Evolutionary conservation across 2,888 invertebrate genomes (phyloP).

Genomic region (Phaonia tiefii): DNA sequence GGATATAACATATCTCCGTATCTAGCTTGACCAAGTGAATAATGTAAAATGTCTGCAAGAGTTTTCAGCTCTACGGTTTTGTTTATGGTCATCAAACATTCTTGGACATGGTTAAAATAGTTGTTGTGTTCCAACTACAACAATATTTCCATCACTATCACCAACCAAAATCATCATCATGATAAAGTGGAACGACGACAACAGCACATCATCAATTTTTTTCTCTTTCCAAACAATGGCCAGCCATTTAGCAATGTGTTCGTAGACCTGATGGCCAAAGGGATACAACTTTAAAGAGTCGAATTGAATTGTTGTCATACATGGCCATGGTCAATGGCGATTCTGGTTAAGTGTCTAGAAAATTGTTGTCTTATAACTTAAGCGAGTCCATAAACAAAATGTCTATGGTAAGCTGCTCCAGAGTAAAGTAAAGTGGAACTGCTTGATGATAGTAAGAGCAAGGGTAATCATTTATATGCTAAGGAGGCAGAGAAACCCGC

Average conservation of each 20-base stretch:
- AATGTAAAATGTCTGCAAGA: not conserved
- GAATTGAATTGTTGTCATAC: conserved; percentile 33
- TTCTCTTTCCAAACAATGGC: not conserved
- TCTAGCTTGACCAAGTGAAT: conserved; percentile 5
- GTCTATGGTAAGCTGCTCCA: not conserved
- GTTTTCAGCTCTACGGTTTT: not conserved
- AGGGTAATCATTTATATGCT: conserved; percentile 14
- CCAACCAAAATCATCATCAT: not conserved
- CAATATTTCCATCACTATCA: conserved; percentile 11
- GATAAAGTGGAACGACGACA: not conserved
- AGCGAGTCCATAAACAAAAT: not conserved
- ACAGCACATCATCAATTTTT: conserved; percentile 19
- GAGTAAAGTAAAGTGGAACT: not conserved
- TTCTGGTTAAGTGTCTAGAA: conserved; percentile 12
- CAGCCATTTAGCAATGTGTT: too few relatives aligned
- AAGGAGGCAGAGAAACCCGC: not conserved
- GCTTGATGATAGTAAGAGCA: not conserved
- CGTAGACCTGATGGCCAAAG: conserved; percentile 11
- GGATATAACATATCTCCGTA: conserved; percentile 1
- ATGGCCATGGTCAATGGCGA: conserved; percentile 1
- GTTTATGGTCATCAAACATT: conserved; percentile 14
- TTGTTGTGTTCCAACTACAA: not conserved
- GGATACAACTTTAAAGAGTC: not conserved
- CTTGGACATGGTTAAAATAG: not conserved
- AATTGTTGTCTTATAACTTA: conserved; percentile 12